Base-by-base conservation (phyloP, 1,140 invertebrate genomes). In the Myzus persicae region DNA sequence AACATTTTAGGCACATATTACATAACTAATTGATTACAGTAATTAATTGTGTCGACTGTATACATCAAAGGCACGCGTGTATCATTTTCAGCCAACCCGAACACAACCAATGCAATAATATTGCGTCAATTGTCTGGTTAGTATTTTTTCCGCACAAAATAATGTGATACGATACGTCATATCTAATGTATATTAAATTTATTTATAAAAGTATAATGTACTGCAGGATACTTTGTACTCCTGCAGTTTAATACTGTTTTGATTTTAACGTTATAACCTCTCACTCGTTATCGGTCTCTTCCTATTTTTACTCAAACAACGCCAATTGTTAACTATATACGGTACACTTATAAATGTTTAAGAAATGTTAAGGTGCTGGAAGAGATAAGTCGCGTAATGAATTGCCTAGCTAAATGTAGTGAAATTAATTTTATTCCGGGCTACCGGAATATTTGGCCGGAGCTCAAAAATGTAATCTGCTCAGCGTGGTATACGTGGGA, bases 321-420 rank as follows among this genome's bases (percentile, higher is more conserved):
- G 81, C 81, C 81, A 82, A 85, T 85, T 44, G 84, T 85, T 59
- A 6, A 76, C 59, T n/a, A 11, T 36, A 51, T 46, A 46, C 42
- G 9, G 42, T 46, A 46, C 46, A 85, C 82, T 42, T 85, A 42
- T 26, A 46, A 88, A 18, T n/a, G 87, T 88, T 88, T 36, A 85
- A 88, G 44, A 46, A 88, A 88, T 48, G 46, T 48, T 36, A 88
- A 88, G 44, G 31, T 48, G 46, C 87, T 88, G 87, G 87, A 88
- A 88, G 87, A 48, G 87, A 88, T 88, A 88, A 88, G 87, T 88
- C 44, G 44, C 20, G 87, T 88, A 88, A 88, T 88, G 87, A 88
- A 88, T 88, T 88, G 87, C n/a, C n/a, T 6, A n/a, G 31, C 87
- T 88, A 88, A 88, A 88, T 88, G 87, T 88, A 88, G 44, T 46